Evolutionary conservation across 92 coral and sea anemone genomes (phyloP), one percentile per base, ranked within the genome.

Genomic region (Palythoa heliodiscus): DNA sequence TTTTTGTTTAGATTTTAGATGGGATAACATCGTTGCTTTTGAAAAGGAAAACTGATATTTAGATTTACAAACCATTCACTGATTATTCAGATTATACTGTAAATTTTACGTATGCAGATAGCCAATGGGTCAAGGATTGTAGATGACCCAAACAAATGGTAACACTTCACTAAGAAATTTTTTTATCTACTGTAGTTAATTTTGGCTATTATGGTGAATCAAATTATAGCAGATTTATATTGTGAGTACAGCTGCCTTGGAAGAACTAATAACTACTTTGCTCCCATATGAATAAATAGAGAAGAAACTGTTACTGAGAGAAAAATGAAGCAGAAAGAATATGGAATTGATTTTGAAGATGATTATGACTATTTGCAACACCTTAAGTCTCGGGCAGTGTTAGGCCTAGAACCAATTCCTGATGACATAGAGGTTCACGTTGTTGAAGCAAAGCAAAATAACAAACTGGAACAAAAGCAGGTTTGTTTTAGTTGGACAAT

Each of bases 281-380:
- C 53, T 50, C 71, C n/a, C 3, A 54, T 70, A 24, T 29, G 35
- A 29, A 29, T 29, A 29, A 29, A 29, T 29, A 82, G 82, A 22
- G 70, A 87, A 80, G n/a, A 74, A 63, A 54, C 71, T 69, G 12
- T 14, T 53, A 70, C 64, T 20, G 85, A 84, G 13, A 74, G 88
- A 13, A 52, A 76, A 78, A 70, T 52, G 55, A 69, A 90, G 57
- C 85, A 88, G 79, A 88, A 79, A 74, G 83, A 91, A 74, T 89
- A 68, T 87, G 98, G 98, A 47, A 95, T 96, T 78, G 93, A 90
- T 77, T 96, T 78, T 90, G 92, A 92, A n/a, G 99, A 96, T 82
- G 98, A 90, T 15, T 96, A 96, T 80, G 93, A 96, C 77, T 96
- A 96, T 71, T 64, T 96, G 35, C 99, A 96, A 77, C 99, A 96